Conservation (phyloP, 2,113 vertebrate genomes). For the Sylvicapra grimmia region DNA sequence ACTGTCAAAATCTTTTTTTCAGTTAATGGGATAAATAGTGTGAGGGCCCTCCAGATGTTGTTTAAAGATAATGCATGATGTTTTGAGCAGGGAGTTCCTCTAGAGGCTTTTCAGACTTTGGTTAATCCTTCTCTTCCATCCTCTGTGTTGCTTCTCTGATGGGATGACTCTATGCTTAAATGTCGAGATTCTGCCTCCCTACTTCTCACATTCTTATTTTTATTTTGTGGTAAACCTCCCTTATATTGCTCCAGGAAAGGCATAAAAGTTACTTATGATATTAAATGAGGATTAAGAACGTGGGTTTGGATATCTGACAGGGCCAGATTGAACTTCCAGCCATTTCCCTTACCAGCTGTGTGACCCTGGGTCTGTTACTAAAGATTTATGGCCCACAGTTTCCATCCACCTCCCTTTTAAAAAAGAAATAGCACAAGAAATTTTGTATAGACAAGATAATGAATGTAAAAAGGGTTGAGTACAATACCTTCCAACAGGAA, state of each 20-base stretch:
- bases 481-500: not conserved
- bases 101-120: not conserved
- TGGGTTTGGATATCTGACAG: not conserved
- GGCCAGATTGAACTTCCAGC: not conserved
- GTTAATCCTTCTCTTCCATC: not conserved
- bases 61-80: conserved; percentile 18
- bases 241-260: not conserved
- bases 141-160: not conserved
- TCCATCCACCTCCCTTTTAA: not conserved
- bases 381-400: not conserved
- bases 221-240: not conserved
- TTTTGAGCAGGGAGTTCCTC: not conserved
- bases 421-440: not conserved
- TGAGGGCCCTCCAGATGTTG: conserved; percentile 43
- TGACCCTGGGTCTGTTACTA: not conserved
- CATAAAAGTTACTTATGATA: not conserved
- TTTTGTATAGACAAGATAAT: not conserved
- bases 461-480: not conserved
- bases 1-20: not conserved
- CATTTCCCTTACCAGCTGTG: not conserved
- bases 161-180: not conserved
- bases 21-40: conserved; percentile 9
- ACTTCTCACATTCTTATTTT: not conserved
- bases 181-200: not conserved
- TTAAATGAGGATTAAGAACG: not conserved